Percentiles rank a stretch among this genome's conserved stretches.
phyloP scores from a whole-genome alignment of 1,140 invertebrate genomes.

The Drosophila kurseongensis region DNA sequence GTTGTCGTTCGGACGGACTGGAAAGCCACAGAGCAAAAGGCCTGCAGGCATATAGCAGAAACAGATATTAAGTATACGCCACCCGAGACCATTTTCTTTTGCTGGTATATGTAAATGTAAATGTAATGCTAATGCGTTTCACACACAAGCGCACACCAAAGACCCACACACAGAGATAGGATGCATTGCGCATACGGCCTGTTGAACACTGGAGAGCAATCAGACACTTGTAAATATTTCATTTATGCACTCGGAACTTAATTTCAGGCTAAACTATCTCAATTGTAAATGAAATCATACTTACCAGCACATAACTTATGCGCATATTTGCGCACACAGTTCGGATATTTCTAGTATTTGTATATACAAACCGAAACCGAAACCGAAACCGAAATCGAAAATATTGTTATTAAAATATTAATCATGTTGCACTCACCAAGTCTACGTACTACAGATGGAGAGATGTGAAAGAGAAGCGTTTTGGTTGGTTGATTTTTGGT shows the following conservation, averaged over 20 bases:
- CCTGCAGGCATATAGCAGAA: constrained; percentile 2
- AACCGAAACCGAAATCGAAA: constrained; percentile 21
- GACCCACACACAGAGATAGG: constrained; percentile 11
- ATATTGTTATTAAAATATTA: constrained; percentile 41
- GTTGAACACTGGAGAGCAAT: constrained; percentile 42
- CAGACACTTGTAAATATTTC: constrained; percentile 45
- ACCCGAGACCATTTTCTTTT: constrained; percentile 33
- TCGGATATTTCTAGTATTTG: not conserved
- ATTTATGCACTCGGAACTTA: constrained; percentile 60
- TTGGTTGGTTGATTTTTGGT: constrained; percentile 55
- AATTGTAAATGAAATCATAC: constrained; percentile 63
- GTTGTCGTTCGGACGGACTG: constrained; percentile 27
- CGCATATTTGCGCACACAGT: constrained; percentile 4
- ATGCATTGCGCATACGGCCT: constrained; percentile 49
- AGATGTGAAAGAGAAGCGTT: constrained; percentile 69
- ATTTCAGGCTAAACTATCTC: constrained; percentile 66
- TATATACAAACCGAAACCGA: constrained; percentile 31
- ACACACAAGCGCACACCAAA: constrained; percentile 17
- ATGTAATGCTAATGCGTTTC: constrained; percentile 66
- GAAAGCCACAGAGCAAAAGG: constrained; percentile 12
- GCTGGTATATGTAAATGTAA: constrained; percentile 17
- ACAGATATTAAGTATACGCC: constrained; percentile 74
- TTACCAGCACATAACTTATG: constrained; percentile 38
- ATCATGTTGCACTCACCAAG: constrained; percentile 67
- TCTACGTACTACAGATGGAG: constrained; percentile 80